These are phyloP conservation scores for Drosophila ohnishii DNA, from an alignment of 1,140 invertebrate genomes.

Conservation along the genomic window DNA sequence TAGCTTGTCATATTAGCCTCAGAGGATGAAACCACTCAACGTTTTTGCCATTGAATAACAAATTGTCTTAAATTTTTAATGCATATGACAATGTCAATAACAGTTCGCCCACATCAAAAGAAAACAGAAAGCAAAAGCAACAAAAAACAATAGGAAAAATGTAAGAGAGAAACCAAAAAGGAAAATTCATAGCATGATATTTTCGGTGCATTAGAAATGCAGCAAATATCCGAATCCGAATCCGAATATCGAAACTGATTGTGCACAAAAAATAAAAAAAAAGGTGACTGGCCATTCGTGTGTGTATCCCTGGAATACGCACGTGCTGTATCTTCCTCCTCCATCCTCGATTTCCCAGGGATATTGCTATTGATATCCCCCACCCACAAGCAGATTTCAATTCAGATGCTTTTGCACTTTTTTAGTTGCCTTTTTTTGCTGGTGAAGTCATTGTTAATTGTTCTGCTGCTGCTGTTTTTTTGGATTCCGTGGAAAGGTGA, in stretches of 20 bases:
- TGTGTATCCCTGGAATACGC: conserved; percentile 12
- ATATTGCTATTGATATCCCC: conserved; percentile 6
- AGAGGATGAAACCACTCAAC: conserved; percentile 16
- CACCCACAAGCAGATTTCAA: conserved; percentile 2
- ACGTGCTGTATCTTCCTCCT: neutral
- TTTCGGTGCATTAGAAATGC: conserved; percentile 13
- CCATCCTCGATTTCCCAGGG: neutral
- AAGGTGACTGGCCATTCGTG: neutral
- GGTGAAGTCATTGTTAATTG: conserved; percentile 13
- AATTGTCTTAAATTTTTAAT: conserved; percentile 48
- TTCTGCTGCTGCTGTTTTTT: neutral
- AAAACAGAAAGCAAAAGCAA: neutral
- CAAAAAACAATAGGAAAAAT: neutral
- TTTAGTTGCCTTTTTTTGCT: conserved; percentile 4
- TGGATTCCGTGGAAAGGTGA: neutral
- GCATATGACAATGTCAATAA: conserved; percentile 46
- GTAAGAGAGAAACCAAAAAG: conserved; percentile 6
- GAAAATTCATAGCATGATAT: conserved; percentile 7
- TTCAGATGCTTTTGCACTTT: conserved; percentile 6
- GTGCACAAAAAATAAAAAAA: neutral
- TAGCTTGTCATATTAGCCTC: conserved; percentile 24
- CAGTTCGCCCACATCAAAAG: conserved; percentile 14
- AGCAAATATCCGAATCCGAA: conserved; percentile 13
- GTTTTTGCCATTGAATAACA: conserved; percentile 23
- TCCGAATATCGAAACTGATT: conserved; percentile 8